Evolutionary conservation across 2,113 vertebrate species (phyloP).

Genomic region (Redunca redunca): DNA sequence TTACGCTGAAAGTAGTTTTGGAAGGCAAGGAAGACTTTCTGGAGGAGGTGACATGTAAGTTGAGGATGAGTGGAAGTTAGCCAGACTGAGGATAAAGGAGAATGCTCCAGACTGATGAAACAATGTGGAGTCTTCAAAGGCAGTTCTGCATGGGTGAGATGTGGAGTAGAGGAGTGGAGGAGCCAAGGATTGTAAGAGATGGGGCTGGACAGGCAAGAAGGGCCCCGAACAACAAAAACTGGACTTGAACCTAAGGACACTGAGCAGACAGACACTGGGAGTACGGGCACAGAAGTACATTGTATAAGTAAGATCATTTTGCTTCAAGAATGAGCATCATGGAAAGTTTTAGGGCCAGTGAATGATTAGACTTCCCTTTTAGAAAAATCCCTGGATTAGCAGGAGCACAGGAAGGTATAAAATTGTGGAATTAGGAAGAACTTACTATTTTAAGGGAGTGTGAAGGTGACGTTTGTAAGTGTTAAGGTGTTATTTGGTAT

Average conservation of each 20-base stretch:
- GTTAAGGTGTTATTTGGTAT: not conserved
- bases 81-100: not conserved
- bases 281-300: not conserved
- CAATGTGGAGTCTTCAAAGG: not conserved
- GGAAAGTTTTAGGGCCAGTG: not conserved
- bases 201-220: not conserved
- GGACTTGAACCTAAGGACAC: not conserved
- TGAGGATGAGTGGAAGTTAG: not conserved
- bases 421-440: not conserved
- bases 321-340: not conserved
- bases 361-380: not conserved
- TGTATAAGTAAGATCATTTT: not conserved
- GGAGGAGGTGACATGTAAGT: not conserved
- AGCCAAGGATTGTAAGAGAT: not conserved
- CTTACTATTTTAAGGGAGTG: not conserved
- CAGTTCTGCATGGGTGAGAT: not conserved
- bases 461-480: not conserved
- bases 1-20: not conserved
- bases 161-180: not conserved
- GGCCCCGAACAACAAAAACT: not conserved
- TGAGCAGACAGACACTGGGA: not conserved
- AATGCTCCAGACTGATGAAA: not conserved
- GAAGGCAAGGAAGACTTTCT: not conserved
- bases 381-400: not conserved
- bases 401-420: not conserved